A percentile compares a stretch with the other conserved stretches of the same genome.
Evolutionary conservation across 2,113 vertebrate genomes (phyloP).

Genomic region (Stomatorhinus ivindoensis): DNA sequence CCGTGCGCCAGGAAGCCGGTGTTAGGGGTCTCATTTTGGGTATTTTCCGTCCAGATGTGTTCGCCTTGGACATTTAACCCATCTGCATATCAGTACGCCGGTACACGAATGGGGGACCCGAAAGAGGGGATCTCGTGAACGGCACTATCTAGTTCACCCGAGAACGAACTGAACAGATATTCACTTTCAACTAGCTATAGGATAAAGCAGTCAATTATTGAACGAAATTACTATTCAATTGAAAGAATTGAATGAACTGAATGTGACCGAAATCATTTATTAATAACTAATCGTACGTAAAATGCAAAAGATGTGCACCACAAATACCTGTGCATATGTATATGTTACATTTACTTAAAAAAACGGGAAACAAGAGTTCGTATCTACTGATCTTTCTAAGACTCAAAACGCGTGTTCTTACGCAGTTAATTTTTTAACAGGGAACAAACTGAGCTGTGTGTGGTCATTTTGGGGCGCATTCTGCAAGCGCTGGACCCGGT

Average conservation of each 20-base stretch:
- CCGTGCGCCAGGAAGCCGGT: background rate
- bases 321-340: background rate
- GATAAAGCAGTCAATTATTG: background rate
- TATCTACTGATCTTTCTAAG: background rate
- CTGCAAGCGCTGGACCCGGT: conserved; percentile 74
- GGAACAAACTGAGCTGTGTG: conserved; percentile 75
- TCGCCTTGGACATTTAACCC: background rate
- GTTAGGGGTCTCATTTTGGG: background rate
- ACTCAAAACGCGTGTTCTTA: background rate
- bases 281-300: background rate
- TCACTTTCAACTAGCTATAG: background rate
- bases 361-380: background rate
- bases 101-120: background rate
- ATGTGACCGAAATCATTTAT: background rate
- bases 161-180: background rate
- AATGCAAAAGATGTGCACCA: background rate
- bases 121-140: background rate
- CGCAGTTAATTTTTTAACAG: conserved; percentile 45
- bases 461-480: conserved; percentile 77
- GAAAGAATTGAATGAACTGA: background rate
- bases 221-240: background rate
- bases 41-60: background rate
- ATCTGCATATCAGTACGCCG: background rate
- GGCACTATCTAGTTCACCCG: background rate
- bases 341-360: background rate